These are phyloP conservation scores for Allacma fusca DNA, from an alignment of 2,888 invertebrate genomes.

Conservation along the genomic window DNA sequence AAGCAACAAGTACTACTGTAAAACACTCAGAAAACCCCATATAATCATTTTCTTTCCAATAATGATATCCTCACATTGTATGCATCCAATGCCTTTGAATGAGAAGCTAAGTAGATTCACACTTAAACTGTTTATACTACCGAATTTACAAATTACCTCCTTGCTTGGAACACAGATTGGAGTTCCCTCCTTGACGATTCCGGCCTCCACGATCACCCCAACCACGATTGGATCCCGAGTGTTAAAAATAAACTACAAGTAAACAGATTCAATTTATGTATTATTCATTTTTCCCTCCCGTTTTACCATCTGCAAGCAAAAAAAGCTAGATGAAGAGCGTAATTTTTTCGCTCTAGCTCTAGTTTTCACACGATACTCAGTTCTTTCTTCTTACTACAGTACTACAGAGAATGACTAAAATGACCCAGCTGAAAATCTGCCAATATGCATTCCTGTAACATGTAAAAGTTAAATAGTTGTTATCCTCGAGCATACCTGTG, in stretches of 20 bases:
- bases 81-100: too few species aligned
- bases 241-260: conserved; percentile 90
- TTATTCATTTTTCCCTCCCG: conserved; percentile 23
- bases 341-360: too few species aligned
- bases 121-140: not conserved
- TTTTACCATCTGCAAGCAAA: too few species aligned
- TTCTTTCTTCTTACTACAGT: not conserved
- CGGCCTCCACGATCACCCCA: conserved; percentile 95
- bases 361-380: too few species aligned
- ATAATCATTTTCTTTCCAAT: too few species aligned
- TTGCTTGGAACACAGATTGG: conserved; percentile 96
- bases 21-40: too few species aligned
- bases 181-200: conserved; percentile 93
- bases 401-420: not conserved
- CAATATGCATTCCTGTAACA: not conserved
- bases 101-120: not conserved
- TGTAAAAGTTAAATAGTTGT: too few species aligned
- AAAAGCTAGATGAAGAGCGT: too few species aligned
- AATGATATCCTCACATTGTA: too few species aligned
- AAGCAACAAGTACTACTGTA: too few species aligned
- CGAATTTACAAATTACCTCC: conserved; percentile 72
- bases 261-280: conserved; percentile 27
- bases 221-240: conserved; percentile 97
- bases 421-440: conserved; percentile 25
- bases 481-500: conserved; percentile 69